Evolutionary conservation across 92 coral and sea anemone species (phyloP).

Genomic region (Heteractis magnifica): DNA sequence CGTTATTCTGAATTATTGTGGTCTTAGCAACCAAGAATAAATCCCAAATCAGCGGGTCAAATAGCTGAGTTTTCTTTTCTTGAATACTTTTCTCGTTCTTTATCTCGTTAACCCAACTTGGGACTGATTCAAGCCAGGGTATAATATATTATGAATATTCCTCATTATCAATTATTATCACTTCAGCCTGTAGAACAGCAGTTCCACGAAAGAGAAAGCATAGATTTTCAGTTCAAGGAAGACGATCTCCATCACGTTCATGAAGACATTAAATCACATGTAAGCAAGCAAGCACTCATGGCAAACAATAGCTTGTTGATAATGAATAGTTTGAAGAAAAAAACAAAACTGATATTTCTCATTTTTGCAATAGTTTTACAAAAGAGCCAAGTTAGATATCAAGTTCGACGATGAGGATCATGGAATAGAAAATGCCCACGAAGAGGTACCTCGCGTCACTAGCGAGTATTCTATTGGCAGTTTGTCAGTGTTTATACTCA

Average conservation of each 20-base stretch:
- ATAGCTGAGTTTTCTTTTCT: too few species aligned
- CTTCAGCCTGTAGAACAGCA: conserved; percentile 23
- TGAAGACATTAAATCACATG: conserved; percentile 9
- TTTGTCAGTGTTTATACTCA: background rate
- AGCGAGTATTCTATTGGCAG: background rate
- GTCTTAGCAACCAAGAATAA: background rate
- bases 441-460: background rate
- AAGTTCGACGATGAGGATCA: conserved; percentile 12
- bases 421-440: conserved; percentile 4
- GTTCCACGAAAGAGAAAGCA: conserved; percentile 4
- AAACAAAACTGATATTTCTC: too few species aligned
- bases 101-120: background rate
- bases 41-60: background rate
- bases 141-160: background rate
- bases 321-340: too few species aligned
- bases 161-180: background rate
- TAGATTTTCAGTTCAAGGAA: conserved; percentile 26
- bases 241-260: background rate
- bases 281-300: background rate
- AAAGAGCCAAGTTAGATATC: conserved; percentile 15
- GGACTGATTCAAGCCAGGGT: background rate
- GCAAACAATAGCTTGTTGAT: too few species aligned
- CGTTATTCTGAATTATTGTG: background rate
- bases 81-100: background rate
- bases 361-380: background rate